Base-by-base conservation (phyloP, 2,797 vertebrate genomes). In the Rhabdophis nuchalis region DNA sequence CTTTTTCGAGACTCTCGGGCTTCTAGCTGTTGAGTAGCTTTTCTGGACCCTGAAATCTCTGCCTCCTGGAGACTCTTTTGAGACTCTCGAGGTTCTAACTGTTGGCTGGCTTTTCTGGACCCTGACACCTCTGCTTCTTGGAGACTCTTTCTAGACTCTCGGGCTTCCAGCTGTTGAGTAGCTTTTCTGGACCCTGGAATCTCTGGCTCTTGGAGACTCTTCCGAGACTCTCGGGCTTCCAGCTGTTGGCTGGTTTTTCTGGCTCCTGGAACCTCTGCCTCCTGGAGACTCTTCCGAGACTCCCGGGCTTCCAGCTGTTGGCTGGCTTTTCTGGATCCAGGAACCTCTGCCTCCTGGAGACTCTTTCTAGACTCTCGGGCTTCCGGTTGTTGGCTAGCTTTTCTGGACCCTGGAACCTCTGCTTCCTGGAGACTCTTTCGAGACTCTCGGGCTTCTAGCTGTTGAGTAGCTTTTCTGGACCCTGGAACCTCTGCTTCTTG, bases 81-180 rank as follows among this genome's bases (percentile, higher is more conserved):
- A 16, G 64, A 68, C 5, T 68, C 64, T 18, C 5, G 64, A 0
- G 64, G 5, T 68, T 16, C 64, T 0, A 68, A 0, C n/a, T 68
- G 64, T 68, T 36, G 64, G n/a, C 64, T 36, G 0, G 14, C 14
- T 72, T 72, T 72, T 36, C 64, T 72, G 14, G 64, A 18, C 0
- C 64, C n/a, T 18, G 6, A 14, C 0, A 3, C 1, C 0, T 72
- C 64, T 72, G n/a, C 0, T 1, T 36, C 64, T 1, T 72, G 64
- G 64, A 72, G 13, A 36, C 64, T 72, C n/a, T 72, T 72, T 72
- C 14, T 8, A 1, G n/a, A 18, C 14, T n/a, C 61, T 64, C 12
- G 12, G 8, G 58, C 23, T 64, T n/a, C 29, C 0, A 14, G 0
- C 12, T 64, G 29, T 64, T 64, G 61, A 13, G 29, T 64, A 0